Evolutionary conservation across 2,113 vertebrate genomes (phyloP).

Genomic region (Centropus unirufus): DNA sequence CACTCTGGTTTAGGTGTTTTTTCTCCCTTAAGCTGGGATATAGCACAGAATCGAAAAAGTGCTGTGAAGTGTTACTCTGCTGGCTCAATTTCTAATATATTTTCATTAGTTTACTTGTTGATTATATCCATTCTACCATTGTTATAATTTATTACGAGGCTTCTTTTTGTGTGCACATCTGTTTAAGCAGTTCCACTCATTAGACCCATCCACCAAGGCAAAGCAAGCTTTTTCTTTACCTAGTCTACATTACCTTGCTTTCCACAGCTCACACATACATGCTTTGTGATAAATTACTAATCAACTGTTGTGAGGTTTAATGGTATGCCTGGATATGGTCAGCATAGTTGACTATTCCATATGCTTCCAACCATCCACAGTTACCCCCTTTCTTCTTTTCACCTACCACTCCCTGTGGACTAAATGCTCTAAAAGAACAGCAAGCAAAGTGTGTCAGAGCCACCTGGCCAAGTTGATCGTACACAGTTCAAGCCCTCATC

Average conservation of each 20-base stretch:
- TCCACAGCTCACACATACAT: neutral
- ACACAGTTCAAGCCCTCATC: neutral
- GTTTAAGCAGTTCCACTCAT: neutral
- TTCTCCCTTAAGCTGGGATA: neutral
- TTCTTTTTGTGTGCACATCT: constrained; percentile 9
- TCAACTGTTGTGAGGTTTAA: constrained; percentile 7
- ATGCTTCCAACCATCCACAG: neutral
- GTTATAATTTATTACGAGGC: constrained; percentile 25
- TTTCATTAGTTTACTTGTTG: constrained; percentile 1
- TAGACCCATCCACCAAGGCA: neutral
- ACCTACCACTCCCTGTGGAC: neutral
- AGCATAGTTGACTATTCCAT: neutral
- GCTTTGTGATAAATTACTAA: neutral
- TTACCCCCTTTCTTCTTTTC: neutral
- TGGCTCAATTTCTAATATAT: neutral
- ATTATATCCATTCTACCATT: neutral
- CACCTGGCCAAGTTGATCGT: neutral
- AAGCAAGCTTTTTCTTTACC: constrained; percentile 3
- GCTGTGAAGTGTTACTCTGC: neutral
- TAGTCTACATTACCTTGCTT: neutral
- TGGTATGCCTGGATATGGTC: neutral
- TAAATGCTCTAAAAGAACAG: neutral
- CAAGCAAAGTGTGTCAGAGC: neutral
- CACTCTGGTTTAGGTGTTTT: neutral
- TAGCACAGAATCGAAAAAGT: neutral